Conservation (phyloP, 2,797 vertebrate genomes). For the Tadarida brasiliensis region DNA sequence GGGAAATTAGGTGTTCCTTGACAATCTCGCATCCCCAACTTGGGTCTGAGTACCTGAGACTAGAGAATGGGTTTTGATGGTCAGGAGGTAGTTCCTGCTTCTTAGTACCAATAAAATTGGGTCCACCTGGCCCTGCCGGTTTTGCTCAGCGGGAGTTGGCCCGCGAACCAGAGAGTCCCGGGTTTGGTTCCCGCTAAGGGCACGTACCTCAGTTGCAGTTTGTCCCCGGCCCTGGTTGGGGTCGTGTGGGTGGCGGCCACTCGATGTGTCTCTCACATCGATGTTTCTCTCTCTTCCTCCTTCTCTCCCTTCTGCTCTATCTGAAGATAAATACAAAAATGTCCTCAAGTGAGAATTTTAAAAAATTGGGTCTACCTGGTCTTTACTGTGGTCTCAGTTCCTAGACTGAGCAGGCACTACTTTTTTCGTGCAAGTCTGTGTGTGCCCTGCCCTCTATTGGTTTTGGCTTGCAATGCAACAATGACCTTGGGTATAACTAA, state of each 20-base stretch:
- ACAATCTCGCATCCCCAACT: not conserved
- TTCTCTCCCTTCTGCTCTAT: too few species aligned
- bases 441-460: conserved; percentile 77
- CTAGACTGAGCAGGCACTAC: not conserved
- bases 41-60: not conserved
- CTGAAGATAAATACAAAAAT: too few species aligned
- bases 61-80: not conserved
- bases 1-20: not conserved
- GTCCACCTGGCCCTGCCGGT: not conserved
- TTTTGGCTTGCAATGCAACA: conserved; percentile 12
- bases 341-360: too few species aligned
- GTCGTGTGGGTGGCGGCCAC: too few species aligned
- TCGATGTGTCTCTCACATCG: too few species aligned
- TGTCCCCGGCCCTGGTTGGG: too few species aligned
- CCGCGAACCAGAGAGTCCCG: too few species aligned
- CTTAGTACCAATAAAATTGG: not conserved
- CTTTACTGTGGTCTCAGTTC: conserved; percentile 23
- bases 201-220: too few species aligned
- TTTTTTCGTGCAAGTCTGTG: conserved; percentile 53
- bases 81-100: not conserved
- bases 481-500: conserved; percentile 61
- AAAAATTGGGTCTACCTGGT: not conserved
- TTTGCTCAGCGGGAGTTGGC: too few species aligned
- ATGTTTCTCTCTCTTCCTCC: too few species aligned
- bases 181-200: too few species aligned